Base-by-base conservation (phyloP, 2,888 invertebrate species). In the Ormyrus rosae region DNA sequence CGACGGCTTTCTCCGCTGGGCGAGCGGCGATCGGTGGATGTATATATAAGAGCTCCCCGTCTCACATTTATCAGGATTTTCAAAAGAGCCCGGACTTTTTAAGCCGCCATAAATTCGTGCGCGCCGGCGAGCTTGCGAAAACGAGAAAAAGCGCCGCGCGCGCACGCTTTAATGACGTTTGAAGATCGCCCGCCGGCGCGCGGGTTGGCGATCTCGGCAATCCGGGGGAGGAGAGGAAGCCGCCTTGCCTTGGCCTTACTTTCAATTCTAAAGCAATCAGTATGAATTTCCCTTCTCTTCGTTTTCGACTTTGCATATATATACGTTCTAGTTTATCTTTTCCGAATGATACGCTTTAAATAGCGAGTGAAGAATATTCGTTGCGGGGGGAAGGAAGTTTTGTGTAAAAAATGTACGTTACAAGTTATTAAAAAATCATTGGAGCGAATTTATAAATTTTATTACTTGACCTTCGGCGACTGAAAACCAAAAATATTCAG, bases 21-120 rank as follows among this genome's bases (percentile, higher is more conserved):
- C 34, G 34, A 34, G 34, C 34, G 34, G 34, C 34, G 34, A 34
- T 34, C 34, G 34, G 34, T 34, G 34, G 34, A 34, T 34, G 34
- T 34, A 34, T 34, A 34, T 34, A 34, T 34, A 34, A 34, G 34
- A 34, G 34, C 34, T 34, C 34, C 75, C 71, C 82, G 68, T 88
- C 87, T 90, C 88, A 91, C 93, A 93, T 94, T 92, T 93, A 93
- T 94, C 94, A 93, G 93, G 93, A 93, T 94, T 93, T 93, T 88
- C 93, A 92, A 91, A 93, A 92, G 92, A 93, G 92, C 92, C 64
- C 34, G 76, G 82, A 93, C 93, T 92, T 90, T 87, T 90, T 90
- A 91, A 91, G 90, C 90, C 88, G 87, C 87, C 86, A 90, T 91
- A 91, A 91, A 91, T 91, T 90, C 83, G 34, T 34, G 34, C 83